These are phyloP conservation scores for Pygoscelis adeliae DNA, from an alignment of 2,113 vertebrate species.

Conservation along the genomic window DNA sequence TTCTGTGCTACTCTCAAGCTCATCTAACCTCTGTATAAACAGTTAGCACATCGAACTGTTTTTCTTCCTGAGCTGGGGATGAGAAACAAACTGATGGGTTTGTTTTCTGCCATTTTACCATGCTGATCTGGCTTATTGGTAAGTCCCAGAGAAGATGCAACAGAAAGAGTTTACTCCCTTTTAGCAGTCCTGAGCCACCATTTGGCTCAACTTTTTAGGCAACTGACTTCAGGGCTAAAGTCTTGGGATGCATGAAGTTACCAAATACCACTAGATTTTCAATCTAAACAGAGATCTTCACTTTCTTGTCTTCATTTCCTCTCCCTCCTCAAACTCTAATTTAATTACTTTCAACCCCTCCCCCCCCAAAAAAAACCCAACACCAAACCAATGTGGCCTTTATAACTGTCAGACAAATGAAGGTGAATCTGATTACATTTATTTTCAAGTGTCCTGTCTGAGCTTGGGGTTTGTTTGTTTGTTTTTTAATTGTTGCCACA, in stretches of 20 bases:
- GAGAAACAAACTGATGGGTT: background rate
- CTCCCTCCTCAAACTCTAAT: background rate
- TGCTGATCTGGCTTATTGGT: background rate
- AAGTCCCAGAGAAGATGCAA: background rate
- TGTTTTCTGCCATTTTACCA: background rate
- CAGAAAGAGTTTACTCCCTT: background rate
- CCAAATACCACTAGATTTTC: background rate
- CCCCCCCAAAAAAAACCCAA: rapidly evolving
- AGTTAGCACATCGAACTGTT: rapidly evolving
- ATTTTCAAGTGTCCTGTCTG: background rate
- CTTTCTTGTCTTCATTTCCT: background rate
- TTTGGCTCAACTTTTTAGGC: background rate
- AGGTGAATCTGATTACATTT: background rate
- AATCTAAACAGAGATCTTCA: background rate
- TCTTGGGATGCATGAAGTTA: background rate
- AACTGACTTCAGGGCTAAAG: background rate
- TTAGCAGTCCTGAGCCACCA: background rate
- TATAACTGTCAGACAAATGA: rapidly evolving
- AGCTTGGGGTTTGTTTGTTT: rapidly evolving
- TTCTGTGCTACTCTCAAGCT: background rate
- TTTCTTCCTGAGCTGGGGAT: background rate
- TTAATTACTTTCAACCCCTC: background rate
- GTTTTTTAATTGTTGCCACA: background rate
- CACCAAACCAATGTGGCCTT: background rate
- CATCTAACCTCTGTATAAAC: background rate